phyloP scores from a whole-genome alignment of 1,140 invertebrate genomes.

The Berghia stephanieae region DNA sequence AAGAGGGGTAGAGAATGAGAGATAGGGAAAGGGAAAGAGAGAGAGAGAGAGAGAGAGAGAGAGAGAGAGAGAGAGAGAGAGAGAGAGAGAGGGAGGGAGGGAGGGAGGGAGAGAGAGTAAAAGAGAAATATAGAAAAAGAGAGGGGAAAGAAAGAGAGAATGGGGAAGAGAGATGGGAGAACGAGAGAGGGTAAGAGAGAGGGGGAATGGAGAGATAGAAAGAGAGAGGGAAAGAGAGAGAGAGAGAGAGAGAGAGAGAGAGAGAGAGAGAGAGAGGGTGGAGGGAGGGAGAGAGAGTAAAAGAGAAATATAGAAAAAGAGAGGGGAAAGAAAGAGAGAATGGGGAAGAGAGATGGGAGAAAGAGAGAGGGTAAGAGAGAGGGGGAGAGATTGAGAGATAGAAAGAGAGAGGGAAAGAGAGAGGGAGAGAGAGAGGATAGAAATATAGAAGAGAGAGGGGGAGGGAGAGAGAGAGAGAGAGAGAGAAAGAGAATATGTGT shows the following conservation, averaged over 20 bases:
- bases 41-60: not conserved
- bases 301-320: not conserved
- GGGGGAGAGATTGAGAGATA: not conserved
- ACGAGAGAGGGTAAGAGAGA: not conserved
- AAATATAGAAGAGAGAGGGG: not conserved
- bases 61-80: not conserved
- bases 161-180: not conserved
- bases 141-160: not conserved
- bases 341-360: not conserved
- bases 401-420: slow-evolving; percentile 15
- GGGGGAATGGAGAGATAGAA: not conserved
- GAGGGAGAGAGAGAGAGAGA: slow-evolving; percentile 3
- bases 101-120: not conserved
- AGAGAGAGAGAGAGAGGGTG: slow-evolving; percentile 4
- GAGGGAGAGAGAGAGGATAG: not conserved
- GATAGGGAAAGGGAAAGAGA: not conserved
- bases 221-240: slow-evolving; percentile 3
- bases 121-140: not conserved
- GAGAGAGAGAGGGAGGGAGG: slow-evolving; percentile 11
- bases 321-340: not conserved
- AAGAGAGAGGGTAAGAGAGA: not conserved
- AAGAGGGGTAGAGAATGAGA: not conserved
- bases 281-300: not conserved
- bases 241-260: not conserved
- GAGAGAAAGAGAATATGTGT: no score